These are phyloP conservation scores for Rallus crepitans DNA, from an alignment of 2,797 vertebrate genomes.

Conservation along the genomic window DNA sequence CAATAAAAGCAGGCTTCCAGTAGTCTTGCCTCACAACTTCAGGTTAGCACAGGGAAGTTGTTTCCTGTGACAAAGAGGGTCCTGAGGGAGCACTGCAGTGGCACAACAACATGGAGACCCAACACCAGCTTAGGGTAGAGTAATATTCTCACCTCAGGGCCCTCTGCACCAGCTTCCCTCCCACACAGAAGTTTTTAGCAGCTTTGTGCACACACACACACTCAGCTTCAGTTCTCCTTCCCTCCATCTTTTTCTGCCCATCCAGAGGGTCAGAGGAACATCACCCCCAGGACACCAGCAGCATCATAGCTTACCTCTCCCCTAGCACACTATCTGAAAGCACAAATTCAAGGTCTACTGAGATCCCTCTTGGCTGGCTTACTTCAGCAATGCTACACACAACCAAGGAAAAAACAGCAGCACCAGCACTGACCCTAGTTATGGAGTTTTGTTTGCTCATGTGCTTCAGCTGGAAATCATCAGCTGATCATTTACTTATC, in stretches of 20 bases:
- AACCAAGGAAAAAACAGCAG: neutral
- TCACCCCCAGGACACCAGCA: neutral
- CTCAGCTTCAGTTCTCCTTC: neutral
- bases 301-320: neutral
- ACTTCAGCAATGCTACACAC: neutral
- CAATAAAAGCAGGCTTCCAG: neutral
- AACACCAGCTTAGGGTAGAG: neutral
- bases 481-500: neutral
- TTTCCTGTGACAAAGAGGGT: neutral
- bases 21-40: neutral
- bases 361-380: neutral
- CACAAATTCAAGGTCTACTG: neutral
- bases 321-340: neutral
- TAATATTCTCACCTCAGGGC: neutral
- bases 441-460: neutral
- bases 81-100: neutral
- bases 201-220: neutral
- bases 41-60: neutral
- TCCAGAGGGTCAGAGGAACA: neutral
- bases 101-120: neutral
- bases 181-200: neutral
- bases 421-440: accelerated
- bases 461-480: neutral
- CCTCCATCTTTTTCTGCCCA: neutral
- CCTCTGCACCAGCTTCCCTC: neutral